These are phyloP conservation scores for Trichogramma dendrolimi DNA, from an alignment of 2,888 invertebrate genomes.

Conservation along the genomic window DNA sequence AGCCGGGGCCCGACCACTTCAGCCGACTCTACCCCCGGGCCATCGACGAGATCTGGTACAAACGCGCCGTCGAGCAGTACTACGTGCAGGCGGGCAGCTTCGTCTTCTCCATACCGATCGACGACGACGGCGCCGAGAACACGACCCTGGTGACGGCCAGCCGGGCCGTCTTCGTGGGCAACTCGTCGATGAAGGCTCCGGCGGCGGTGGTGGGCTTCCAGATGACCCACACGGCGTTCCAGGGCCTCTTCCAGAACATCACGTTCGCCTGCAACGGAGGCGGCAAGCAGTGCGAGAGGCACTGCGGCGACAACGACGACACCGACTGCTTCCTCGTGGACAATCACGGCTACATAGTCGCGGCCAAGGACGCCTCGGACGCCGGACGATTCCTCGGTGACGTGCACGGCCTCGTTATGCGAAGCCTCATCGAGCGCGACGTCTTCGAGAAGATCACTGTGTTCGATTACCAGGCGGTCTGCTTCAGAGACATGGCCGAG, in stretches of 20 bases:
- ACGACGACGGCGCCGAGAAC: constrained; percentile 58
- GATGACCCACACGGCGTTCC: constrained; percentile 73
- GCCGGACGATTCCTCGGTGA: constrained; percentile 87
- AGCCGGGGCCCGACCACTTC: constrained; percentile 58
- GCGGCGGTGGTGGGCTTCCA: constrained; percentile 67
- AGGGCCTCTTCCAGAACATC: constrained; percentile 73
- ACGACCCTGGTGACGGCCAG: constrained; percentile 78
- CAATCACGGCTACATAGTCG: constrained; percentile 81
- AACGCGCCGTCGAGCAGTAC: constrained; percentile 81
- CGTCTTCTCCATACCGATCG: constrained; percentile 75
- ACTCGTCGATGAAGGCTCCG: constrained; percentile 50
- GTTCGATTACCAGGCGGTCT: constrained; percentile 86
- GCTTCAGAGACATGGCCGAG: constrained; percentile 67
- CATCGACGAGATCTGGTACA: constrained; percentile 86
- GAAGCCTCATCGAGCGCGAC: constrained; percentile 66
- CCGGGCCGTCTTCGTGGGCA: constrained; percentile 67
- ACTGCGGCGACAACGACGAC: constrained; percentile 60
- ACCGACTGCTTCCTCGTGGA: constrained; percentile 82
- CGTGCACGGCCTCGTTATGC: constrained; percentile 74
- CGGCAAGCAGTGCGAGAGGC: constrained; percentile 46
- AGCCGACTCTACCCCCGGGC: constrained; percentile 71
- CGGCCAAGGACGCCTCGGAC: constrained; percentile 66
- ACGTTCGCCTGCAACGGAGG: constrained; percentile 58
- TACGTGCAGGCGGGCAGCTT: constrained; percentile 73
- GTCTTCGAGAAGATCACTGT: constrained; percentile 73